phyloP scores from a whole-genome alignment of 2,797 vertebrate genomes.

The Bradypodion pumilum region DNA sequence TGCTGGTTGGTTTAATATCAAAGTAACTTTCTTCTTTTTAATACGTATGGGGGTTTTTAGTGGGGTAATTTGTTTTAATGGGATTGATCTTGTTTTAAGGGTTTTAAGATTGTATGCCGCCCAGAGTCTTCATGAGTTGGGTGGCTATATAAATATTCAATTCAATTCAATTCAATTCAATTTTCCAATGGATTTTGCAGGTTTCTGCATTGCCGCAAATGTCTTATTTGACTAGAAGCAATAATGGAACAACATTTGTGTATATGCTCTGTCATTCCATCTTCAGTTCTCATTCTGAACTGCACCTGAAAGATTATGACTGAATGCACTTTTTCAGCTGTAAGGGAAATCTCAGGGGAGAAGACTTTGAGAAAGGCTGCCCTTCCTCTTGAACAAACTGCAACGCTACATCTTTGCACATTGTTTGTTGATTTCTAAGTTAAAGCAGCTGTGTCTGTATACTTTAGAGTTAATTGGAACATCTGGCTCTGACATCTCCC shows the following conservation, averaged over 20 bases:
- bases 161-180: too few relatives aligned
- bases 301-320: background rate
- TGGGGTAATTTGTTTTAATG: too few relatives aligned
- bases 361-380: background rate
- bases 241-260: background rate
- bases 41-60: too few relatives aligned
- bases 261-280: background rate
- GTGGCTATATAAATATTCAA: too few relatives aligned
- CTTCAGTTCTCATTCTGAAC: background rate
- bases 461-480: slow-evolving; percentile 33
- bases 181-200: background rate
- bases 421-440: slow-evolving; percentile 19
- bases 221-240: background rate
- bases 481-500: slow-evolving; percentile 24
- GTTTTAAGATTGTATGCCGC: too few relatives aligned
- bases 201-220: background rate
- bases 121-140: too few relatives aligned
- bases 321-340: background rate
- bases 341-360: background rate
- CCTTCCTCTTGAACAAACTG: background rate
- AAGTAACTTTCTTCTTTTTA: too few relatives aligned
- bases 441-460: slow-evolving; percentile 30
- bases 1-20: too few relatives aligned
- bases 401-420: background rate
- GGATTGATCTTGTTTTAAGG: too few relatives aligned